Evolutionary conservation across 2,888 invertebrate genomes (phyloP), one percentile per base, ranked within the genome.

Genomic region (Cephus spinipes): DNA sequence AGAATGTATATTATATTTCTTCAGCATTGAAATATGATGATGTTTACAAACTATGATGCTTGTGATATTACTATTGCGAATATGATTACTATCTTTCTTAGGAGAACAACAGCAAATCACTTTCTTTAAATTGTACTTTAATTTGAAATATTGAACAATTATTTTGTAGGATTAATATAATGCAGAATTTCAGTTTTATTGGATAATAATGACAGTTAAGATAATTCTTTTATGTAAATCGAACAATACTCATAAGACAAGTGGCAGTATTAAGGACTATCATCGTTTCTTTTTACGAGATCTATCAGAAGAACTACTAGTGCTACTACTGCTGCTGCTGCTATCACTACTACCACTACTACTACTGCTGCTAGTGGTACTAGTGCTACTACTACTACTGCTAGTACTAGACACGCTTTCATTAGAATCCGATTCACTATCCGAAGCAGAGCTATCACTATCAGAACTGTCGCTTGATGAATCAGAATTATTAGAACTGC

Each of bases 341-440:
- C 75, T 69, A 74, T 73, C 73, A 40, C 23, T n/a, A 33, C 69
- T 35, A 32, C 68, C 69, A 34, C 82, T 81, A 74, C 85, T 86
- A 73, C 85, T 88, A 74, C 84, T 84, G 85, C 85, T 87, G 69
- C 83, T 85, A 76, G 40, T 76, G 73, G 76, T 83, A 69, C 83
- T 87, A 73, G 83, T 85, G 74, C 73, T 76, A 68, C 76, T 82
- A 69, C 83, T 87, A 71, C 83, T 85, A 76, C 84, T 85, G 69
- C 84, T 89, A 34, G 86, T 88, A 71, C 86, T 88, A 4, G 89
- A 87, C 69, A 82, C 81, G 81, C 86, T 88, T 23, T 88, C 85
- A 77, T 87, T 89, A 73, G 90, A 89, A 77, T 88, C 87, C 3
- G 90, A 89, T 75, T 89, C 89, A 77, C 88, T 81, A 23, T 82